Evolutionary conservation across 2,113 vertebrate genomes (phyloP).

Genomic region (Oncorhynchus keta): DNA sequence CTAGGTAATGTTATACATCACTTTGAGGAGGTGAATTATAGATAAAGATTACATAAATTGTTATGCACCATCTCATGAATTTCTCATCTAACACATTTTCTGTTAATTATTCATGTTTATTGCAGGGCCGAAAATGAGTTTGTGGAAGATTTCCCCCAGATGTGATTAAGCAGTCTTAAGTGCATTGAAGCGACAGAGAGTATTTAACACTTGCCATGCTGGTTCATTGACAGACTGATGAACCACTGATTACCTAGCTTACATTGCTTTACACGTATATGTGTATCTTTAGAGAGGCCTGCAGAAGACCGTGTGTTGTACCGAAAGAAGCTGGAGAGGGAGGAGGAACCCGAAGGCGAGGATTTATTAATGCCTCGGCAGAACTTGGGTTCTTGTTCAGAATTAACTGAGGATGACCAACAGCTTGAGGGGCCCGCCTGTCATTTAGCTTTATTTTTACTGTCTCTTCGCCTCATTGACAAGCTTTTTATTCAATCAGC

Average conservation of each 20-base stretch:
- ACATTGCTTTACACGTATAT: background rate
- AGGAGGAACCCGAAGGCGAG: background rate
- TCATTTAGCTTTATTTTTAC: background rate
- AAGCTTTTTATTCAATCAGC: background rate
- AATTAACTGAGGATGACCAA: background rate
- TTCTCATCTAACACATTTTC: conserved; percentile 8
- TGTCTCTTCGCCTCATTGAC: background rate
- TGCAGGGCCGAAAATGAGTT: background rate
- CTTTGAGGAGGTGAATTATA: conserved; percentile 5
- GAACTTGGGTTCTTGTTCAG: background rate
- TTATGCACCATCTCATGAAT: conserved; percentile 9
- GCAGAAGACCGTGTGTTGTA: background rate
- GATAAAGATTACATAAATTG: conserved; percentile 10
- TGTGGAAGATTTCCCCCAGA: background rate
- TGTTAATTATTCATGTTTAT: conserved; percentile 8
- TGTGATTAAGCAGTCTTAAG: background rate
- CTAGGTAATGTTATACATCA: conserved; percentile 5
- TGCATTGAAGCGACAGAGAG: background rate
- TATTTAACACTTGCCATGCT: background rate
- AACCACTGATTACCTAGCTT: background rate
- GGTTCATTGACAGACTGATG: background rate
- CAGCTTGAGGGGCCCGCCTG: background rate
- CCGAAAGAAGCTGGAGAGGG: background rate
- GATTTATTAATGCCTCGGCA: background rate
- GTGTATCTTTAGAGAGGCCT: background rate